Conservation (phyloP, 2,888 invertebrate species). For the Pantelozetes paolii region DNA sequence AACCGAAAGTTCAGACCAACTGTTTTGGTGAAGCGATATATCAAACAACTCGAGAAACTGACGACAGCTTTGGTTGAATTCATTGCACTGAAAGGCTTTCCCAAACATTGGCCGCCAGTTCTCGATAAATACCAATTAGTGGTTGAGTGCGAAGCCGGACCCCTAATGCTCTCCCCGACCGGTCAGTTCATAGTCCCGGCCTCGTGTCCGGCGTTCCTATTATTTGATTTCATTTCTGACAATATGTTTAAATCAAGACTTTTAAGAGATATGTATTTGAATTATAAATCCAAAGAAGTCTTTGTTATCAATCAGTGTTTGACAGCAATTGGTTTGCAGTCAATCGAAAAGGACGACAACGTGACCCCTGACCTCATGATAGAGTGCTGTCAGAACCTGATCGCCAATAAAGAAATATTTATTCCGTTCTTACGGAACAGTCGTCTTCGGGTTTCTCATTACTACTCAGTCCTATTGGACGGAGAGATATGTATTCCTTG, state of each 20-base stretch:
- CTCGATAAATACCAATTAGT: constrained; percentile 74
- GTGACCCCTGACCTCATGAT: constrained; percentile 87
- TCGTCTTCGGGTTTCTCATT: constrained; percentile 76
- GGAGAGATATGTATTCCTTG: constrained; percentile 89
- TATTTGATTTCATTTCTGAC: constrained; percentile 75
- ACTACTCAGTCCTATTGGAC: constrained; percentile 83
- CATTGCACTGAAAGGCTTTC: constrained; percentile 63
- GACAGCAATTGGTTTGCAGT: constrained; percentile 63
- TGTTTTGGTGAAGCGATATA: constrained; percentile 79
- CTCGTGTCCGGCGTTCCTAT: constrained; percentile 78
- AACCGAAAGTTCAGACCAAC: constrained; percentile 81
- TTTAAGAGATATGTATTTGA: constrained; percentile 53
- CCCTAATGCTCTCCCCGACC: constrained; percentile 84
- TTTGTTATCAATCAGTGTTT: constrained; percentile 65
- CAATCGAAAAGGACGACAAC: constrained; percentile 82
- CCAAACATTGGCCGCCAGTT: constrained; percentile 67
- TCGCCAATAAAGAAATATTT: constrained; percentile 55
- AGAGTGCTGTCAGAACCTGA: constrained; percentile 69
- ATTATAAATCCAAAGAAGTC: constrained; percentile 62
- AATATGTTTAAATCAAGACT: constrained; percentile 71
- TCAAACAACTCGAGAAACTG: constrained; percentile 72
- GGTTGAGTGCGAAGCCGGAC: constrained; percentile 85
- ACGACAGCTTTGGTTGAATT: constrained; percentile 79
- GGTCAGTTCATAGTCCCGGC: constrained; percentile 90
- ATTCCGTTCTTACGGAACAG: constrained; percentile 61